phyloP scores from a whole-genome alignment of 2,888 invertebrate species.

The Dinocampus coccinellae region DNA sequence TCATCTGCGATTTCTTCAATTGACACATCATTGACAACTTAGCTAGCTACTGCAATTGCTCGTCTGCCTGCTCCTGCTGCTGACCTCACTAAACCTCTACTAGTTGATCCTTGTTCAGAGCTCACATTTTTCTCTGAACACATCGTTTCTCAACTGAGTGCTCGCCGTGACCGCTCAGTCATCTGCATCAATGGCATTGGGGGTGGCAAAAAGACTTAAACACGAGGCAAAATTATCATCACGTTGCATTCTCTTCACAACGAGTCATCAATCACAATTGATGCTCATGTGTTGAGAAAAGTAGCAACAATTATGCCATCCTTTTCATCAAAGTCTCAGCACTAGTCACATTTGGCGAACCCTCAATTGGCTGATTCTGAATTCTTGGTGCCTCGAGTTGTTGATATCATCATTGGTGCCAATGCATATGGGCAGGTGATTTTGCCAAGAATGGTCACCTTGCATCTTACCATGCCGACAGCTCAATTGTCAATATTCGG shows the following conservation, averaged over 20 bases:
- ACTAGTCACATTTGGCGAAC: background rate
- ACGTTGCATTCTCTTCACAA: background rate
- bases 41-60: background rate
- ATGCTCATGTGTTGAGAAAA: background rate
- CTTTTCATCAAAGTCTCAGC: background rate
- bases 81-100: background rate
- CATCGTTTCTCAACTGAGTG: background rate
- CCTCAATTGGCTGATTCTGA: slow-evolving; percentile 5
- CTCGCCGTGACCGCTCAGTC: background rate
- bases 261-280: background rate
- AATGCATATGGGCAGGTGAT: background rate
- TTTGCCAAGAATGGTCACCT: background rate
- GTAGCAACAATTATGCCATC: background rate
- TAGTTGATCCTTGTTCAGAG: background rate
- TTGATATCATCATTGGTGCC: slow-evolving; percentile 11
- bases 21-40: background rate
- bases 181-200: background rate
- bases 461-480: background rate
- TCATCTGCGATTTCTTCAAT: background rate
- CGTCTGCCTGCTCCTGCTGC: background rate
- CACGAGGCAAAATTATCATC: background rate
- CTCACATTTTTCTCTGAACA: background rate
- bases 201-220: background rate
- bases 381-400: background rate
- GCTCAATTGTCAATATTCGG: background rate